Base-by-base conservation (phyloP, 2,888 invertebrate species). In the Drosophila diplacantha region DNA sequence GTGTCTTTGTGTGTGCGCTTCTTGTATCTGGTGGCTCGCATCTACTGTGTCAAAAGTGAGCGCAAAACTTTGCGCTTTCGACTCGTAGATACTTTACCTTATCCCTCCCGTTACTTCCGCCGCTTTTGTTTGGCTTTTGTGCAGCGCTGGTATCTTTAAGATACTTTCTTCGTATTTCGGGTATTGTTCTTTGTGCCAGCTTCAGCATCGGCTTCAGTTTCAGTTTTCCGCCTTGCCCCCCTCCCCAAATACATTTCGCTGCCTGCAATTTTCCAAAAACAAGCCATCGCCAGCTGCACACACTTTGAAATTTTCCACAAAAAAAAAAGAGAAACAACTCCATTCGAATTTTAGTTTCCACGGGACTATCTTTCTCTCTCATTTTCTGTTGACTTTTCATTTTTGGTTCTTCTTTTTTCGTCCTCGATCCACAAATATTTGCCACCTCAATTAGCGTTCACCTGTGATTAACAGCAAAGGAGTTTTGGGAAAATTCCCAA, bases 21-120 rank as follows among this genome's bases (percentile, higher is more conserved):
- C 74, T 77, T 78, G 66, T 46, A 46, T 35, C 49, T 49, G 39
- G 71, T 46, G 44, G 44, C 44, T 46, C 72, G 53, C 68, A 72
- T 76, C 79, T 59, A 49, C 72, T 74, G 80, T 80, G 81, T 80
- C 77, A 77, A 77, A 80, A 80, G 81, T 80, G 78, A 80, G 77
- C 81, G 75, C 65, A 68, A 80, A 77, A 80, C 38, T 77, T 80
- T 67, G 69, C 71, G 73, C 71, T 71, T 63, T 74, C 58, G 73
- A 49, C 61, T 72, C 73, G 71, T 62, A 59, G 56, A 51, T 65
- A 51, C 67, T 74, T 62, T 59, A 26, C 49, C 61, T 60, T 52
- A 38, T 52, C 31, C 18, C 6, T 16, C 14, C 35, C 57, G n/a
- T 26, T 57, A 71, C 71, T 59, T 66, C 71, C 64, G 61, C 44